A percentile compares a stretch with the other conserved stretches of the same genome.
Evolutionary conservation across 1,140 invertebrate species (phyloP).

Genomic region (Bombus soroeensis): DNA sequence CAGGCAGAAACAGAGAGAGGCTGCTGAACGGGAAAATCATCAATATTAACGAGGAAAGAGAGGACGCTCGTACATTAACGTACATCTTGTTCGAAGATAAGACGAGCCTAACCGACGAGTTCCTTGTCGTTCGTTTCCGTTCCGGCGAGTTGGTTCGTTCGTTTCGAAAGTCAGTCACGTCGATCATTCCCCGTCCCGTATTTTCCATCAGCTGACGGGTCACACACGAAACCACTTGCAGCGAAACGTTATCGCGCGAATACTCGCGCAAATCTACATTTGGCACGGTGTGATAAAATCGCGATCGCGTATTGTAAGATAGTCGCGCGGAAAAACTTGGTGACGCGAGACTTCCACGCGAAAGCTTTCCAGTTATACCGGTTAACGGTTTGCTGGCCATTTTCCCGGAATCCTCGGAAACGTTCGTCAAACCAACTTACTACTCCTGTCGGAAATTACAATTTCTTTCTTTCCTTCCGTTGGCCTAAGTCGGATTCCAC

Average conservation of each 20-base stretch:
- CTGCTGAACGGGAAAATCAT: conserved; percentile 23
- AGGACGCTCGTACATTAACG: neutral
- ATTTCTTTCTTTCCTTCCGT: neutral
- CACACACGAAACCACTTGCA: neutral
- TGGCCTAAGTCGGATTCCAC: neutral
- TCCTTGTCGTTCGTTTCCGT: conserved; percentile 3
- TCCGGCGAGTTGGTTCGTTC: neutral
- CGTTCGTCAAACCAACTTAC: neutral
- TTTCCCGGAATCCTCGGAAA: neutral
- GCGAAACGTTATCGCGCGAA: conserved; percentile 10
- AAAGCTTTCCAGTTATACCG: neutral
- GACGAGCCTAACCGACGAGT: neutral
- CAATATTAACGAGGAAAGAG: conserved; percentile 45
- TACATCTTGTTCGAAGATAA: conserved; percentile 23
- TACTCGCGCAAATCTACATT: conserved; percentile 8
- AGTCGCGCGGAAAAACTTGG: neutral
- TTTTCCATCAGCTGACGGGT: conserved; percentile 44
- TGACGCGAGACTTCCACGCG: neutral
- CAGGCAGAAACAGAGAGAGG: neutral
- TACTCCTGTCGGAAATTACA: neutral
- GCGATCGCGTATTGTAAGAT: neutral
- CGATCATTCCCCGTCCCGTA: conserved; percentile 12
- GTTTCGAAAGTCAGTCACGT: conserved; percentile 58
- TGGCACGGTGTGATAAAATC: too few species aligned
- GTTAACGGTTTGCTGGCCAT: neutral